Evolutionary conservation across 2,113 vertebrate genomes (phyloP).

Genomic region (Aptenodytes forsteri): DNA sequence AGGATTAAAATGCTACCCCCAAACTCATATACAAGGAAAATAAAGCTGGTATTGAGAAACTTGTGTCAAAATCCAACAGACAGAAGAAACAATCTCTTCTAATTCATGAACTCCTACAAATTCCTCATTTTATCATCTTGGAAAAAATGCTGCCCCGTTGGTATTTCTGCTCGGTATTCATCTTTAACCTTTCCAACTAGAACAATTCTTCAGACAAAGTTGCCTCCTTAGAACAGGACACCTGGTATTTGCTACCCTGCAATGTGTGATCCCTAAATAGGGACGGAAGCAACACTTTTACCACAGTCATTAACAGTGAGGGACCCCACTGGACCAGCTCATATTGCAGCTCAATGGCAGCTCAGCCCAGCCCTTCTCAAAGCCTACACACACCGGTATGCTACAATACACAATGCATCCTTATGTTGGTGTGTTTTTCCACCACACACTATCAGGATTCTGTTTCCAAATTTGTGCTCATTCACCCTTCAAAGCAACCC

Average conservation of each 20-base stretch:
- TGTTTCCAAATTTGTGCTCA: background rate
- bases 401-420: background rate
- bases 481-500: background rate
- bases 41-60: background rate
- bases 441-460: background rate
- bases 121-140: background rate
- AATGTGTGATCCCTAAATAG: accelerated
- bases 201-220: background rate
- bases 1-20: background rate
- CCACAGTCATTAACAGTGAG: background rate
- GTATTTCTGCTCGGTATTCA: background rate
- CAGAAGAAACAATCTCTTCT: background rate
- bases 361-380: background rate
- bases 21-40: background rate
- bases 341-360: accelerated
- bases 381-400: background rate
- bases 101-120: background rate
- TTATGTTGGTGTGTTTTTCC: background rate
- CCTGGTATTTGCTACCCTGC: background rate
- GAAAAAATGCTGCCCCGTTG: background rate
- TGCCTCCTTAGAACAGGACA: background rate
- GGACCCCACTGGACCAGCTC: background rate
- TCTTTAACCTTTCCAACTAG: background rate
- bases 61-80: background rate
- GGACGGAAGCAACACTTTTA: background rate